Base-by-base conservation (phyloP, 2,113 vertebrate species). In the Ictalurus punctatus region DNA sequence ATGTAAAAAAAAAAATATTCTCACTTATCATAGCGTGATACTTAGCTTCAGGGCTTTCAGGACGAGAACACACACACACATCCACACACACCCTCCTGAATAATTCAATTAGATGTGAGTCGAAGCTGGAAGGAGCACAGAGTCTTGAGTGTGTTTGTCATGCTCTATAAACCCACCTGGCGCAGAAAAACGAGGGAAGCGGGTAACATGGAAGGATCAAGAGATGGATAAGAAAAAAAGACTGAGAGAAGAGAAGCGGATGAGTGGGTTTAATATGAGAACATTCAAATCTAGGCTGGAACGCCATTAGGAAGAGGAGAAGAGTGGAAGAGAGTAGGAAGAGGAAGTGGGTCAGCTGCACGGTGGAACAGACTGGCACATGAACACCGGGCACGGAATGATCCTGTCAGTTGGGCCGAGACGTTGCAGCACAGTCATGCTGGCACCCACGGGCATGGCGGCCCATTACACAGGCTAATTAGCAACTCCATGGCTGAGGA, bases 391-490 rank as follows among this genome's bases (percentile, higher is more conserved):
- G 74, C 67, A 90, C 86, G 56, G 67, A 78, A 67, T 71, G 34
- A 87, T 88, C 76, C 84, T 83, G 73, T 84, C 37, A 76, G 81
- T 44, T 61, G 92, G 81, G 91, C 90, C 78, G 86, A 89, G 91
- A 89, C 91, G 90, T 83, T 85, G 83, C 69, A 69, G 88, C 52
- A 85, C 83, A 89, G 89, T 63, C 87, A 90, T 91, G 54, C 86
- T 73, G 91, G 90, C 91, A 88, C 81, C 91, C 88, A 92, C 86
- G 90, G 88, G 90, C 90, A 90, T 85, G 86, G 86, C 44, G 90
- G 92, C 90, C 89, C 91, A 93, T 93, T 92, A 92, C 89, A 90
- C 89, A 90, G 91, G 89, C 88, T 93, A 93, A 92, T 93, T 90
- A 92, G 86, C 90, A 91, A 84, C 89, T 91, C 85, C 84, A 69